phyloP scores from a whole-genome alignment of 1,140 invertebrate genomes.

The Lanistes nyassanus region DNA sequence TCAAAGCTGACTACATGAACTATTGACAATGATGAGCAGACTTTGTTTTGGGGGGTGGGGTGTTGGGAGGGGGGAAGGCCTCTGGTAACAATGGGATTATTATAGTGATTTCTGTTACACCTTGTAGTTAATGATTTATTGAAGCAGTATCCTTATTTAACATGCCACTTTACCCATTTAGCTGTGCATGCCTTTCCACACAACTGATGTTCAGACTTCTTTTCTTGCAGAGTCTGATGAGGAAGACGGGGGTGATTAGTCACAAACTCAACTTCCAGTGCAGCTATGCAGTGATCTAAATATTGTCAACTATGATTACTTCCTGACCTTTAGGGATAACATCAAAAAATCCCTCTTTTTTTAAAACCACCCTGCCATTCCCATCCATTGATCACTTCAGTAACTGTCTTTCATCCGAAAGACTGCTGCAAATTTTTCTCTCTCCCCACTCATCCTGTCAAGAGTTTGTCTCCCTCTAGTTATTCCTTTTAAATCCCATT shows the following conservation, averaged over 20 bases:
- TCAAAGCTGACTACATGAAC: too few species aligned
- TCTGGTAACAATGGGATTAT: neutral
- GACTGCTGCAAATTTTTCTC: neutral
- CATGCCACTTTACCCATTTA: neutral
- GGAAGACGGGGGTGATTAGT: conserved; percentile 19
- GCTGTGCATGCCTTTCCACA: neutral
- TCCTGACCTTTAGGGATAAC: neutral
- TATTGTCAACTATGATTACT: neutral
- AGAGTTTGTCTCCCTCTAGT: too few species aligned
- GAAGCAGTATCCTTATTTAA: neutral
- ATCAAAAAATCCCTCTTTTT: neutral
- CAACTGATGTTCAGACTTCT: too few species aligned
- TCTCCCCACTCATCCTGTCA: neutral
- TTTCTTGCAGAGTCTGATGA: conserved; percentile 24
- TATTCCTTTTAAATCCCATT: too few species aligned
- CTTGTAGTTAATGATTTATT: neutral
- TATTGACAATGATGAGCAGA: too few species aligned
- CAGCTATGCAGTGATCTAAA: conserved; percentile 16
- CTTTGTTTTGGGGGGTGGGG: too few species aligned
- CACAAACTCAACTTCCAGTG: neutral
- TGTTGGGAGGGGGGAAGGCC: neutral
- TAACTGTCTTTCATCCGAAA: neutral
- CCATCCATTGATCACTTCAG: neutral
- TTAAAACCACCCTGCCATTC: neutral
- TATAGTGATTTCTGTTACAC: neutral